These are phyloP conservation scores for Acleris cristana DNA, from an alignment of 2,888 invertebrate species.

Conservation along the genomic window DNA sequence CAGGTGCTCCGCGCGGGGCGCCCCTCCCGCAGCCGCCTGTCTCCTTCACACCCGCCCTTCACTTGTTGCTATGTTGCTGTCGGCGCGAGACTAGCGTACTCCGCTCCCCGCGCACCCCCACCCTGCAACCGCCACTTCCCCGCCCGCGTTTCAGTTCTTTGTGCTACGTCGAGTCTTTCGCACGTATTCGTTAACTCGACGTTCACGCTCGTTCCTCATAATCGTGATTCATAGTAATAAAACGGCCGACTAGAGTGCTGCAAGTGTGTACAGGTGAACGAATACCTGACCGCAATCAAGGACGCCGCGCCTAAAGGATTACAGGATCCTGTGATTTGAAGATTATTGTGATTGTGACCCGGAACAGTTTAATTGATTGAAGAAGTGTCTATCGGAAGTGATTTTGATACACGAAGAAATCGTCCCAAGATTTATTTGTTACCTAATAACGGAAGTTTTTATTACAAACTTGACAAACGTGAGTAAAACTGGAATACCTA, in stretches of 20 bases:
- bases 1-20: conserved; percentile 69
- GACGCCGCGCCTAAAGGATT: conserved; percentile 50
- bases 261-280: conserved; percentile 68
- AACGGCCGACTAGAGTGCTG: conserved; percentile 64
- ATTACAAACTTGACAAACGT: conserved; percentile 32
- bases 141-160: conserved; percentile 81
- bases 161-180: conserved; percentile 73
- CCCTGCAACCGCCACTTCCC: conserved; percentile 63
- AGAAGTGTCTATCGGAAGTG: conserved; percentile 32
- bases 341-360: conserved; percentile 32
- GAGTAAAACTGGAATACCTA: conserved; percentile 17
- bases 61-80: conserved; percentile 79
- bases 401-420: conserved; percentile 20
- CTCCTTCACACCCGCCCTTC: conserved; percentile 70
- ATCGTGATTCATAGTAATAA: conserved; percentile 60
- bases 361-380: conserved; percentile 24
- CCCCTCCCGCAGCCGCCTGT: conserved; percentile 56
- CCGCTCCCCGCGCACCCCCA: conserved; percentile 60
- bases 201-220: conserved; percentile 57
- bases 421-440: conserved; percentile 22
- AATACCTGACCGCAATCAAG: conserved; percentile 65
- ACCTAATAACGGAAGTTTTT: conserved; percentile 23
- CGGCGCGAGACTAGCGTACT: conserved; percentile 69
- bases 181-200: conserved; percentile 64
- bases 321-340: conserved; percentile 39